These are phyloP conservation scores for Rhamphomyia laevipes DNA, from an alignment of 2,888 invertebrate genomes.

Conservation along the genomic window DNA sequence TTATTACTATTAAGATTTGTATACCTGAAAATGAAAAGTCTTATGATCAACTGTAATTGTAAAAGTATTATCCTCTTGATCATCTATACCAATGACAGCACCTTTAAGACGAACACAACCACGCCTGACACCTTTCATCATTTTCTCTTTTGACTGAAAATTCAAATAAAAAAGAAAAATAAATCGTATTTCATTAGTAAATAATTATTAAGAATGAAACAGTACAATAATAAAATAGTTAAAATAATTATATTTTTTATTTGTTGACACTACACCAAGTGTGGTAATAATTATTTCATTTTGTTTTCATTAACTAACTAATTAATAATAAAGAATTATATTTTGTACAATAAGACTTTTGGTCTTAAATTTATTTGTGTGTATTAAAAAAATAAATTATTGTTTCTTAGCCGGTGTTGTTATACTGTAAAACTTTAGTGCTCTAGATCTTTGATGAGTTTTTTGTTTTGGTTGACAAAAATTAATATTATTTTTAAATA, in stretches of 20 bases:
- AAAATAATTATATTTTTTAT: neutral
- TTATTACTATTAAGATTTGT: constrained; percentile 11
- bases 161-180: constrained; percentile 12
- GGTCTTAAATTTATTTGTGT: no score
- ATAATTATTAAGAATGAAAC: neutral
- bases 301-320: no score
- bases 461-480: no score
- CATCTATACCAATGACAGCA: constrained; percentile 97
- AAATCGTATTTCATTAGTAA: neutral
- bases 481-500: no score
- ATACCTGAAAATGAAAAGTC: constrained; percentile 93
- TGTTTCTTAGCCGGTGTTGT: no score
- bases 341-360: no score
- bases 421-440: no score
- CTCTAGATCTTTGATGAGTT: no score
- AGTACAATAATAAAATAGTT: neutral
- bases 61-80: constrained; percentile 98
- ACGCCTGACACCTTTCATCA: constrained; percentile 91
- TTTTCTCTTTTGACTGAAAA: constrained; percentile 93
- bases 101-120: constrained; percentile 96
- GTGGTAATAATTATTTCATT: no score
- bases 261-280: no score
- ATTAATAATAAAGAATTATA: no score
- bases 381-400: no score
- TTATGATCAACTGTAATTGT: constrained; percentile 98